Conservation (phyloP, 2,797 vertebrate genomes). For the Hippopotamyrus pictus region DNA sequence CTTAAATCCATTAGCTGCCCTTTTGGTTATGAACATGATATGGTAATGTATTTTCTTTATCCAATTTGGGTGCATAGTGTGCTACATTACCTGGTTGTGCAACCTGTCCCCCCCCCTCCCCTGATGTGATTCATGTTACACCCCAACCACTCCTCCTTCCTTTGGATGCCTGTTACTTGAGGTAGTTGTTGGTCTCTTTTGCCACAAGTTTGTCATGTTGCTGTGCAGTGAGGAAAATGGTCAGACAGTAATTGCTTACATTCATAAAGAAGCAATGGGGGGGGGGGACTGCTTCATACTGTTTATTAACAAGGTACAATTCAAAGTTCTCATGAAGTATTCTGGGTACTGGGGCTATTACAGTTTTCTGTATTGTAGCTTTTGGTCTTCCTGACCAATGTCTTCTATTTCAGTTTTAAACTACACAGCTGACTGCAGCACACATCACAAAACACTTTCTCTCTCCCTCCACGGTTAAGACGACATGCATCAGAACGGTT, state of each 20-base stretch:
- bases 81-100: background rate
- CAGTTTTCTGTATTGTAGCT: background rate
- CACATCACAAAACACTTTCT: background rate
- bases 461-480: background rate
- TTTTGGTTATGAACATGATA: background rate
- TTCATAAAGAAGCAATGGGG: background rate
- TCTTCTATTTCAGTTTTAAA: background rate
- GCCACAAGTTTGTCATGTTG: background rate
- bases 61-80: background rate
- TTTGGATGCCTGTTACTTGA: background rate
- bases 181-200: background rate
- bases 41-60: background rate
- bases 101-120: background rate
- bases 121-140: background rate
- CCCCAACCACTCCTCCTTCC: background rate
- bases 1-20: background rate
- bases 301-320: constrained; percentile 13
- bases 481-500: background rate
- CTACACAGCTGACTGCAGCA: background rate
- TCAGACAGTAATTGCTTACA: background rate
- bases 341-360: background rate
- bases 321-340: background rate
- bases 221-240: background rate
- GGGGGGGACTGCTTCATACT: background rate
- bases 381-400: background rate